Evolutionary conservation across 2,797 vertebrate species (phyloP).

Genomic region (Tenualosa thibaudeaui): DNA sequence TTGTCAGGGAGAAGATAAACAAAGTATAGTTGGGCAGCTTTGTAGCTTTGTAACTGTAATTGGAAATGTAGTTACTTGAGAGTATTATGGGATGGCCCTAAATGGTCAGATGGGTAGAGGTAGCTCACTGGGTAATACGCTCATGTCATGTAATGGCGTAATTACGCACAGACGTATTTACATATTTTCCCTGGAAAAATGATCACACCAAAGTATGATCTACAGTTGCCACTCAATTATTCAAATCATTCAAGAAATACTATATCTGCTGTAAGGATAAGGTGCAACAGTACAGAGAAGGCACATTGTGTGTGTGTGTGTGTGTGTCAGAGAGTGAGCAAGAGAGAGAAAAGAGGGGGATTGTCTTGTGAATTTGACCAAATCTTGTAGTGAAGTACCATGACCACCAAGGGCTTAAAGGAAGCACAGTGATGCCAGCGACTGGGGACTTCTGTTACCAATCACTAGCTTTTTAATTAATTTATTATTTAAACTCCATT

Average conservation of each 20-base stretch:
- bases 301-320: neutral
- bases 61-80: too few relatives aligned
- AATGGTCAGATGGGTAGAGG: neutral
- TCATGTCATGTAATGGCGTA: neutral
- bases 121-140: neutral
- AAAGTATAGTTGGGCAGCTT: too few relatives aligned
- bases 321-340: too few relatives aligned
- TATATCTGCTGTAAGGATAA: neutral
- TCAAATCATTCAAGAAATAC: neutral
- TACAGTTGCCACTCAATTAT: too few relatives aligned
- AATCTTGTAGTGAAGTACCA: conserved; percentile 58
- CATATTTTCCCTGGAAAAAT: too few relatives aligned
- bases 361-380: conserved; percentile 67
- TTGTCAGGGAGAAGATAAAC: too few relatives aligned
- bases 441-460: conserved; percentile 57
- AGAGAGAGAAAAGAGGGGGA: conserved; percentile 47
- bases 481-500: conserved; percentile 39
- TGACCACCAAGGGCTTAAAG: conserved; percentile 67
- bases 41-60: too few relatives aligned
- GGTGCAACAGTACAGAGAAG: neutral
- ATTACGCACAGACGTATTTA: neutral
- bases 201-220: too few relatives aligned
- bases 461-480: conserved; percentile 55
- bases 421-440: conserved; percentile 51
- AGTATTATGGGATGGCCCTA: too few relatives aligned